Percentiles rank a stretch among this genome's conserved stretches.
Evolutionary conservation across 2,888 invertebrate genomes (phyloP).

Genomic region (Drosophila neutralis): DNA sequence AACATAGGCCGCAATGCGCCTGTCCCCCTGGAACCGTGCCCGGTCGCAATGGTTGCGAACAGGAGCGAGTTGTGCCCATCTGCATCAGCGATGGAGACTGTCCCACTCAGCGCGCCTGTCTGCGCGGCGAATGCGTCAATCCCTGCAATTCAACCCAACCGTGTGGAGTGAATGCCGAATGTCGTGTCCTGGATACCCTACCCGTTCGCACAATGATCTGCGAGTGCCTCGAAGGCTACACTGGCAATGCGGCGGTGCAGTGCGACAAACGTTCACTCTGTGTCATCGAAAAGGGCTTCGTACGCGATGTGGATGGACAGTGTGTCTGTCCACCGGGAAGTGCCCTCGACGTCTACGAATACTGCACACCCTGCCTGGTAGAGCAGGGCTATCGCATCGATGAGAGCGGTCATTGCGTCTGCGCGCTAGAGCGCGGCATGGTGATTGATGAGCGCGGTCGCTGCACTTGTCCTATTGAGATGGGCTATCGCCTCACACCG

Average conservation of each 20-base stretch:
- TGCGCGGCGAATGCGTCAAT: slow-evolving; percentile 92
- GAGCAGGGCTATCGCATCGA: slow-evolving; percentile 91
- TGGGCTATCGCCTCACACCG: slow-evolving; percentile 88
- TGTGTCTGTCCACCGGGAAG: slow-evolving; percentile 92
- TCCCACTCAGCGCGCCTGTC: slow-evolving; percentile 92
- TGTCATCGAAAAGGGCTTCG: slow-evolving; percentile 89
- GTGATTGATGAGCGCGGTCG: slow-evolving; percentile 91
- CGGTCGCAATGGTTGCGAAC: slow-evolving; percentile 87
- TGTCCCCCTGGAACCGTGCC: slow-evolving; percentile 91
- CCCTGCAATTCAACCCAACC: slow-evolving; percentile 92
- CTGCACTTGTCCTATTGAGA: slow-evolving; percentile 90
- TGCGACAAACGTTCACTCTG: slow-evolving; percentile 92
- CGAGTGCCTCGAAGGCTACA: slow-evolving; percentile 93
- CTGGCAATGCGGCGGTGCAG: slow-evolving; percentile 93
- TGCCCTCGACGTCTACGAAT: slow-evolving; percentile 90
- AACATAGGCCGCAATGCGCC: slow-evolving; percentile 91
- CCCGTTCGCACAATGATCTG: slow-evolving; percentile 95
- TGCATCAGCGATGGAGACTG: slow-evolving; percentile 93
- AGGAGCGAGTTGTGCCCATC: slow-evolving; percentile 86
- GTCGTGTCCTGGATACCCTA: slow-evolving; percentile 91
- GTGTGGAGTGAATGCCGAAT: slow-evolving; percentile 92
- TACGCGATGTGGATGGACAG: slow-evolving; percentile 87
- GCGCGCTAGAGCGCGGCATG: slow-evolving; percentile 91
- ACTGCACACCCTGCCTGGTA: slow-evolving; percentile 90
- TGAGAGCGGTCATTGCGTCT: slow-evolving; percentile 92